These are phyloP conservation scores for Corythornis leucogaster DNA, from an alignment of 2,797 vertebrate genomes.

Conservation along the genomic window DNA sequence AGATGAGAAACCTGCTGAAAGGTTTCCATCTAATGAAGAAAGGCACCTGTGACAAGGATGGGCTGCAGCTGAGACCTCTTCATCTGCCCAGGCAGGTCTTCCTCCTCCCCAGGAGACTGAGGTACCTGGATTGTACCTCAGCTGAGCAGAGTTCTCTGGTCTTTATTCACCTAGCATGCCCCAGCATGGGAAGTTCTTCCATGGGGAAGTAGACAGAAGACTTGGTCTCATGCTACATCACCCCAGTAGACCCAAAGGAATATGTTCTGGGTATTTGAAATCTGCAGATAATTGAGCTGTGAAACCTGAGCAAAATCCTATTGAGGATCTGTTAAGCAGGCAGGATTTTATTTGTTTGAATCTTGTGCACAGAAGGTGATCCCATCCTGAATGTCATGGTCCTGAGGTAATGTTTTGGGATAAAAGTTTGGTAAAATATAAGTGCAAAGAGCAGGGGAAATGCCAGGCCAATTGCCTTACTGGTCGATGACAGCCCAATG, in stretches of 20 bases:
- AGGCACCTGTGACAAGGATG: background rate
- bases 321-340: background rate
- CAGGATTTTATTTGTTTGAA: background rate
- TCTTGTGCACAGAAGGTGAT: background rate
- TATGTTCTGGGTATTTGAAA: background rate
- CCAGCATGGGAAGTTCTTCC: background rate
- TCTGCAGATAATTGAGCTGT: background rate
- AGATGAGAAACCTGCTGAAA: background rate
- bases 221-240: background rate
- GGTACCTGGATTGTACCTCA: background rate
- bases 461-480: background rate
- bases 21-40: background rate
- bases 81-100: background rate
- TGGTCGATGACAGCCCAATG: background rate
- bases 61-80: background rate
- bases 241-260: background rate
- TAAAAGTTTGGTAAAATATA: background rate
- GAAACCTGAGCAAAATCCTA: background rate
- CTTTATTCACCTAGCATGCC: background rate
- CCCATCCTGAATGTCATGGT: background rate
- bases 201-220: background rate
- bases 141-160: background rate
- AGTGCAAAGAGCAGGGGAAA: background rate
- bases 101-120: background rate
- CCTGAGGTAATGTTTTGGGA: background rate